These are phyloP conservation scores for Hypena proboscidalis DNA, from an alignment of 2,888 invertebrate species.

Conservation along the genomic window DNA sequence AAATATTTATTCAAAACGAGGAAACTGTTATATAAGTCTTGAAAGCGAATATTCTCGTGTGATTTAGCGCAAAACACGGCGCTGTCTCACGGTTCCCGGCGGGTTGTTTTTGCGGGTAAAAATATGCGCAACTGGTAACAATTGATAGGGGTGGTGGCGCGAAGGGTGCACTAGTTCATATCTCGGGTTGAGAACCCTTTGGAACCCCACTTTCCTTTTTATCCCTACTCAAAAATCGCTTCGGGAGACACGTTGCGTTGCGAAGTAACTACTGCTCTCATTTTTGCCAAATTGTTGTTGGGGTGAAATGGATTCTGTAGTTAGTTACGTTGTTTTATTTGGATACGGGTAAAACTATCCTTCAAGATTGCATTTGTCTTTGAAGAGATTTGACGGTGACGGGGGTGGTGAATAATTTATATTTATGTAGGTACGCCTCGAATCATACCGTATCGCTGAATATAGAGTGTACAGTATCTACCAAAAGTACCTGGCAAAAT, in stretches of 20 bases:
- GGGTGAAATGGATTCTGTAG: conserved; percentile 49
- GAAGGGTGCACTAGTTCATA: conserved; percentile 73
- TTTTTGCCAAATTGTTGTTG: conserved; percentile 63
- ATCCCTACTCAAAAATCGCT: conserved; percentile 81
- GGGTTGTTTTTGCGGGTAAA: conserved; percentile 66
- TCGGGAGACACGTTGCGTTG: conserved; percentile 68
- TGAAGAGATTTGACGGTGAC: too few species aligned
- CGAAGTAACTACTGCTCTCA: conserved; percentile 73
- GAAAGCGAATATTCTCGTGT: conserved; percentile 41
- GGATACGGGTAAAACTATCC: conserved; percentile 9
- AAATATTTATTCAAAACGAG: conserved; percentile 32
- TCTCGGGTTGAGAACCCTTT: conserved; percentile 67
- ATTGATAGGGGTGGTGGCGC: conserved; percentile 69
- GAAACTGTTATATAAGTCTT: conserved; percentile 23
- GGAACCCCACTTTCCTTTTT: conserved; percentile 71
- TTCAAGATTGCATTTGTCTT: background rate
- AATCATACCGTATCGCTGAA: too few species aligned
- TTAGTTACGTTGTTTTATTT: conserved; percentile 34
- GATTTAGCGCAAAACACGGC: conserved; percentile 48
- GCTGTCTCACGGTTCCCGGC: conserved; percentile 44
- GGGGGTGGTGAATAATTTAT: too few species aligned
- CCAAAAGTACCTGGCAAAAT: too few species aligned
- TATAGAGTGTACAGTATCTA: too few species aligned
- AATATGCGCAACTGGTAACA: conserved; percentile 81
- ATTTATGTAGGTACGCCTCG: too few species aligned